A percentile compares a stretch with the other conserved stretches of the same genome.
These are phyloP conservation scores for Nemurella pictetii DNA, from an alignment of 2,888 invertebrate species.

Conservation along the genomic window DNA sequence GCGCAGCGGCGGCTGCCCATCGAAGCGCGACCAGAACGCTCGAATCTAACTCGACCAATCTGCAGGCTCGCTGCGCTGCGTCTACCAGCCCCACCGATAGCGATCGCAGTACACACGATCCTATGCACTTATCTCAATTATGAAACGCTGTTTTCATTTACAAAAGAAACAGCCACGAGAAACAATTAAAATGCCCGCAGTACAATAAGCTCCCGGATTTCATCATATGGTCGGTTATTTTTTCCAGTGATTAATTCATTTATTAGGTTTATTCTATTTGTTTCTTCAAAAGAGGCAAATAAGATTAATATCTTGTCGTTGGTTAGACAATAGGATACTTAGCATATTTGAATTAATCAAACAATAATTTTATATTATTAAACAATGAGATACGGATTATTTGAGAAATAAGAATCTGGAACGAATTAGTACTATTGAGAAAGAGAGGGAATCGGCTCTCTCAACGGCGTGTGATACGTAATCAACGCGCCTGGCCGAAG, in stretches of 20 bases:
- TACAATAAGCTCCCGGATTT: conserved; percentile 9
- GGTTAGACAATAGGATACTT: conserved; percentile 15
- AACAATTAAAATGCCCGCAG: conserved; percentile 13
- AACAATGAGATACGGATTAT: conserved; percentile 15
- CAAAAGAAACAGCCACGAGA: not conserved
- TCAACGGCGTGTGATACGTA: not conserved
- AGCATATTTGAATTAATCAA: conserved; percentile 29
- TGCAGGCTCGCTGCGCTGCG: too few relatives aligned
- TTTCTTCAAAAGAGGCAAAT: conserved; percentile 1
- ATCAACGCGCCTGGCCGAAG: too few relatives aligned
- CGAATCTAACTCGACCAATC: too few relatives aligned
- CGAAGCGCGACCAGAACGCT: too few relatives aligned
- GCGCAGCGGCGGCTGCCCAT: too few relatives aligned
- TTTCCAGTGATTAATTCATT: conserved; percentile 21
- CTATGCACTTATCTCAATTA: conserved; percentile 24
- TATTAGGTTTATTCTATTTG: conserved; percentile 16
- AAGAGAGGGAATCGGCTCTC: not conserved
- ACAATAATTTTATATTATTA: conserved; percentile 1
- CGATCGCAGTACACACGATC: not conserved
- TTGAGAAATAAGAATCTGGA: conserved; percentile 27
- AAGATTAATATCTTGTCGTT: not conserved
- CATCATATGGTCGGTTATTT: conserved; percentile 11
- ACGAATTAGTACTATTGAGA: conserved; percentile 11
- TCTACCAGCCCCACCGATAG: not conserved
- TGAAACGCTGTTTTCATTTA: conserved; percentile 7